phyloP scores from a whole-genome alignment of 1,140 invertebrate species.

The Saccostrea glomerata region DNA sequence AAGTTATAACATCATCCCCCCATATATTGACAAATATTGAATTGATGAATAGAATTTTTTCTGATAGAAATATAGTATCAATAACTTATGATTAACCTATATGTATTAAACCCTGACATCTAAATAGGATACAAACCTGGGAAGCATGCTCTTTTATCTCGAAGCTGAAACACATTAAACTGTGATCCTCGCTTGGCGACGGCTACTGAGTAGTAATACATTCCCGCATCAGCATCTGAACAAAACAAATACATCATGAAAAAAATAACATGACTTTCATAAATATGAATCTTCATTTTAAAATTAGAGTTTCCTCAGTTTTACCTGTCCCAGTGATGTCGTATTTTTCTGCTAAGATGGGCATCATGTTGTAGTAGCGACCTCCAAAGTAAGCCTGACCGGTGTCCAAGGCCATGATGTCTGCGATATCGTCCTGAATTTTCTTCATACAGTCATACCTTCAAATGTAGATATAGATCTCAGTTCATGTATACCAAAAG shows the following conservation, averaged over 20 bases:
- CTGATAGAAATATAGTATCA: too few species aligned
- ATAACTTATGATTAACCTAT: too few species aligned
- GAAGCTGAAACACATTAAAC: slow-evolving; percentile 83
- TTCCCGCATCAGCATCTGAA: slow-evolving; percentile 77
- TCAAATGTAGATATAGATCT: not conserved
- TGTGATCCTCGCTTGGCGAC: slow-evolving; percentile 86
- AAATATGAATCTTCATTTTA: not conserved
- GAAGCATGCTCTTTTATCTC: slow-evolving; percentile 88
- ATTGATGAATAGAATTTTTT: too few species aligned
- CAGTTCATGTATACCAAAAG: too few species aligned
- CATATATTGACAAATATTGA: too few species aligned
- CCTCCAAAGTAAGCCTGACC: slow-evolving; percentile 96
- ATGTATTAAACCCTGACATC: not conserved
- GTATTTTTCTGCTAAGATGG: slow-evolving; percentile 81
- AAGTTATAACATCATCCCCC: too few species aligned
- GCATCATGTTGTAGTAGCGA: slow-evolving; percentile 93
- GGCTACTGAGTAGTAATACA: slow-evolving; percentile 92
- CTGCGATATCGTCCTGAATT: slow-evolving; percentile 87
- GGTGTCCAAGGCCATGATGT: slow-evolving; percentile 92
- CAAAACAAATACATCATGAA: slow-evolving; percentile 28
- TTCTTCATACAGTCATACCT: slow-evolving; percentile 88
- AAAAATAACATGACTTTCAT: not conserved
- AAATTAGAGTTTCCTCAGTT: not conserved
- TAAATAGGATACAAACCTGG: slow-evolving; percentile 42
- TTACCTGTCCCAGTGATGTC: slow-evolving; percentile 67